phyloP scores from a whole-genome alignment of 2,113 vertebrate genomes.

The Pseudolaguvia tuberculata region DNA sequence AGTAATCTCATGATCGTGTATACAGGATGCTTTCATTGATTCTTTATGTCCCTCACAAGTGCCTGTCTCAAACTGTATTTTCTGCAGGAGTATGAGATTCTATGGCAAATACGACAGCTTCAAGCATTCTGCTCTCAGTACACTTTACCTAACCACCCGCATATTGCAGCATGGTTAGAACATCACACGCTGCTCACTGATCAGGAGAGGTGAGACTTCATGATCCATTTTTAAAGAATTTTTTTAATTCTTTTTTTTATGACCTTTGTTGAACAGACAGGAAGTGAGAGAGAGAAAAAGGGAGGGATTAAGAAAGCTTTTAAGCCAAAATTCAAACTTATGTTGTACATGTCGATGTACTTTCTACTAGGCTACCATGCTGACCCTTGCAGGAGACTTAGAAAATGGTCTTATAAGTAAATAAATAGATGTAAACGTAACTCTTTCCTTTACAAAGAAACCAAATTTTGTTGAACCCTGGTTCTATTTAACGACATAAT shows the following conservation, averaged over 20 bases:
- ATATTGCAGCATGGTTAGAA: conserved; percentile 66
- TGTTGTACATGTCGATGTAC: too few relatives aligned
- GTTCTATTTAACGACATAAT: neutral
- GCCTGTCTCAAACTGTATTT: neutral
- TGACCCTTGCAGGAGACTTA: neutral
- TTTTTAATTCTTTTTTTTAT: too few relatives aligned
- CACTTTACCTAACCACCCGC: conserved; percentile 55
- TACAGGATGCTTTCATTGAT: neutral
- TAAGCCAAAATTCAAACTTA: too few relatives aligned
- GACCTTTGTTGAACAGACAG: too few relatives aligned
- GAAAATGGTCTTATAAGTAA: too few relatives aligned
- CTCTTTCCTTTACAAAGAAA: too few relatives aligned
- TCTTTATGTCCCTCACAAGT: neutral
- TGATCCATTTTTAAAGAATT: too few relatives aligned
- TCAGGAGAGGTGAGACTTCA: conserved; percentile 74
- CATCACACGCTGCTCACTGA: conserved; percentile 70
- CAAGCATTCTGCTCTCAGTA: conserved; percentile 75
- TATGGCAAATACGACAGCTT: conserved; percentile 76
- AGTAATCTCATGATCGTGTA: conserved; percentile 19
- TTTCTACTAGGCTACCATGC: too few relatives aligned
- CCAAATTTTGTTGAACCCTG: neutral
- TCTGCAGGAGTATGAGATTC: conserved; percentile 79
- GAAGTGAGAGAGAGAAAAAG: too few relatives aligned
- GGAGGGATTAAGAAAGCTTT: too few relatives aligned
- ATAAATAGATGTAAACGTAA: too few relatives aligned